Conservation (phyloP, 2,888 invertebrate species). For the Troilus luridus region DNA sequence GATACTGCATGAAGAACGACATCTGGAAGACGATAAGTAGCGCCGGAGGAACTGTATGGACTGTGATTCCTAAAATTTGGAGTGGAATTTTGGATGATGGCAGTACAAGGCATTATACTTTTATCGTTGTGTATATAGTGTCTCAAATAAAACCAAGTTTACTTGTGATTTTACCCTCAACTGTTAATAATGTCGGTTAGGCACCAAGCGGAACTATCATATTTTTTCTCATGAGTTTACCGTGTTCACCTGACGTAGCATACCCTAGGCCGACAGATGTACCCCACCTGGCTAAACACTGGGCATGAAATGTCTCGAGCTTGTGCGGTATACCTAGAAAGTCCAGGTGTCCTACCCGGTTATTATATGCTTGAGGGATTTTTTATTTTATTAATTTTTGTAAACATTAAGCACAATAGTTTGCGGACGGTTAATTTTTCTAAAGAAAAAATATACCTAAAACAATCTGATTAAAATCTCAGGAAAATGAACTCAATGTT, state of each 20-base stretch:
- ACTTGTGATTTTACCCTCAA: background rate
- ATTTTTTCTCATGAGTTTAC: conserved; percentile 11
- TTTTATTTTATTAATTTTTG: background rate
- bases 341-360: conserved; percentile 11
- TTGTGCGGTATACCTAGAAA: background rate
- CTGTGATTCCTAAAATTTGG: too few relatives aligned
- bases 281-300: conserved; percentile 39
- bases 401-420: background rate
- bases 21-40: too few relatives aligned
- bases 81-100: too few relatives aligned
- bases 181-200: background rate
- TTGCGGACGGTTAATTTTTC: background rate
- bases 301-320: background rate
- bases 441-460: background rate
- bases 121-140: background rate
- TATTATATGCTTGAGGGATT: background rate
- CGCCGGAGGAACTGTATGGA: too few relatives aligned
- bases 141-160: background rate
- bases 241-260: conserved; percentile 26
- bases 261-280: conserved; percentile 27
- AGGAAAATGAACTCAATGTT: background rate
- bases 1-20: too few relatives aligned
- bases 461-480: background rate
- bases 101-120: too few relatives aligned
- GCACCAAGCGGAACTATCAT: background rate